Conservation (phyloP, 2,113 vertebrate genomes). For the Strigops habroptila region DNA sequence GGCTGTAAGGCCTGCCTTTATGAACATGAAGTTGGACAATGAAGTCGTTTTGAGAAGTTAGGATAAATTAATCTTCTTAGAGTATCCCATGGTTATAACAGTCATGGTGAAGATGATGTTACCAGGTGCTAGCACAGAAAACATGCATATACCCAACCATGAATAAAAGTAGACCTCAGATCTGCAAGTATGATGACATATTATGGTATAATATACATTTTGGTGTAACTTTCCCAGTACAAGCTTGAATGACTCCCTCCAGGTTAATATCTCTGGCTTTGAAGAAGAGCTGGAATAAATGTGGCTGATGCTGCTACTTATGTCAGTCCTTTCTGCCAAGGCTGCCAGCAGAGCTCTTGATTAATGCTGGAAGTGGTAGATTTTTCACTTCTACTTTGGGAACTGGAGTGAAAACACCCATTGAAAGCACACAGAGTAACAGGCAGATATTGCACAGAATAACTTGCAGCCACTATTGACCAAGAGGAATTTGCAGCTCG, state of each 20-base stretch:
- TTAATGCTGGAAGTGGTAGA: background rate
- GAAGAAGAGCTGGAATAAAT: background rate
- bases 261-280: background rate
- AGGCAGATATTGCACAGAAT: background rate
- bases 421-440: background rate
- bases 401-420: background rate
- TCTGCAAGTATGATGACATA: background rate
- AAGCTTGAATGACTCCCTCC: background rate
- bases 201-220: background rate
- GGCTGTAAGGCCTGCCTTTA: background rate
- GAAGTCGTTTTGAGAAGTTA: background rate
- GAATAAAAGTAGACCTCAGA: background rate
- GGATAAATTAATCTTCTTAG: background rate
- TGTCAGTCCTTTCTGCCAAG: background rate
- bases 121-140: background rate
- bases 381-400: background rate
- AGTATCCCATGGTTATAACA: background rate
- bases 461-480: background rate
- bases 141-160: background rate
- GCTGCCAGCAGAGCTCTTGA: background rate
- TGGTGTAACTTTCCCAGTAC: background rate
- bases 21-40: background rate
- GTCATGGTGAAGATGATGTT: background rate
- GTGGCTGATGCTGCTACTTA: background rate
- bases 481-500: background rate